A percentile compares a stretch with the other conserved stretches of the same genome.
Evolutionary conservation across 2,797 vertebrate genomes (phyloP).

Genomic region (Tadarida brasiliensis): DNA sequence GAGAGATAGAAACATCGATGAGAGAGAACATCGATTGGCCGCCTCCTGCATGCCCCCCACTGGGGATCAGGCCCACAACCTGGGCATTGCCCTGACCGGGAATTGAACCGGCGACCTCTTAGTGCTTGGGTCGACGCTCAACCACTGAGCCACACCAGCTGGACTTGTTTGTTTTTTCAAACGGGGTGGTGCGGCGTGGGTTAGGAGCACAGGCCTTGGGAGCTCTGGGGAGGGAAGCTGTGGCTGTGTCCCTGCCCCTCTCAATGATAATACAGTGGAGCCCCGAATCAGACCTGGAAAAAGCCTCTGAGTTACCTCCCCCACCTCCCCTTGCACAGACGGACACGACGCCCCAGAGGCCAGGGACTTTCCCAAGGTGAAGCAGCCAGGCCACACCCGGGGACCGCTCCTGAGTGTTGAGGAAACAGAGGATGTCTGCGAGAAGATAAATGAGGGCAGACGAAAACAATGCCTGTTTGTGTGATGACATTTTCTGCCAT

Average conservation of each 20-base stretch:
- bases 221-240: too few relatives aligned
- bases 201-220: neutral
- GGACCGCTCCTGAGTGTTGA: neutral
- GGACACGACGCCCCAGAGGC: neutral
- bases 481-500: neutral
- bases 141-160: neutral
- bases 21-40: neutral
- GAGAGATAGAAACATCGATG: neutral
- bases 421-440: neutral
- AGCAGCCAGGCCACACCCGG: accelerated
- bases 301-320: neutral
- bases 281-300: neutral
- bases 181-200: neutral
- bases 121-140: neutral
- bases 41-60: neutral
- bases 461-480: neutral
- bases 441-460: neutral
- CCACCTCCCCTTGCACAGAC: too few relatives aligned
- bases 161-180: neutral
- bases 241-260: accelerated
- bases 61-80: neutral
- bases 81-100: neutral
- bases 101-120: neutral
- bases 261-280: neutral
- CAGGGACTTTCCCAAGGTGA: neutral